Evolutionary conservation across 2,113 vertebrate genomes (phyloP), one percentile per base, ranked within the genome.

Genomic region (Ophiodon elongatus): DNA sequence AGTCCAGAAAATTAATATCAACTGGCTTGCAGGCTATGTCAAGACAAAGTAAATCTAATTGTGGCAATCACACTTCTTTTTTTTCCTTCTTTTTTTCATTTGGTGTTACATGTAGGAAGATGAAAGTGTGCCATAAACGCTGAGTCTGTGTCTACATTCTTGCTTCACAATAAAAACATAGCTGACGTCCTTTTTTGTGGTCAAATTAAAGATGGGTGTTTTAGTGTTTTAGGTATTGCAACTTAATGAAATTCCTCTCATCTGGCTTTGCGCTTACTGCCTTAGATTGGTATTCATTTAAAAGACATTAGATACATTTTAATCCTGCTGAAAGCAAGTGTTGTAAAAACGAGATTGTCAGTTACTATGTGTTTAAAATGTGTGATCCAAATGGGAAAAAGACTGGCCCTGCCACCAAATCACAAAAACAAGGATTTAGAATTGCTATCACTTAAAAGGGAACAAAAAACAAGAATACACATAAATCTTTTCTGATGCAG

Each of bases 1-100:
- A 85, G 89, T 85, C 85, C 82, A 83, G 90, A 93, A 93, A 93
- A 96, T 94, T 67, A 89, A 94, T 93, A 95, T 91, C 90, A 89
- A 79, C 84, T 57, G 67, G 75, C 87, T 93, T 21, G n/a, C 81
- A 91, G 87, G 89, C 90, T 82, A 91, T 87, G 80, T 89, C 72
- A 77, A 74, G 82, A 85, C 88, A 90, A 87, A 91, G 86, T 83
- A 90, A 91, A 95, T 93, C 88, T 90, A 82, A 90, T 76, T 52
- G 79, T 89, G 65, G 75, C 73, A 77, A 85, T 90, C 59, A 13
- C 75, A 85, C 52, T 33, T 68, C 43, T 77, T 13, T 29, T 41
- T 37, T 76, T 63, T 29, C 14, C n/a, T n/a, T n/a, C n/a, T n/a
- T 75, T 73, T 76, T 76, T 75, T 80, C 31, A 78, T 85, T 84